Evolutionary conservation across 2,113 vertebrate genomes (phyloP), one percentile per base, ranked within the genome.

Genomic region (Thymallus thymallus): DNA sequence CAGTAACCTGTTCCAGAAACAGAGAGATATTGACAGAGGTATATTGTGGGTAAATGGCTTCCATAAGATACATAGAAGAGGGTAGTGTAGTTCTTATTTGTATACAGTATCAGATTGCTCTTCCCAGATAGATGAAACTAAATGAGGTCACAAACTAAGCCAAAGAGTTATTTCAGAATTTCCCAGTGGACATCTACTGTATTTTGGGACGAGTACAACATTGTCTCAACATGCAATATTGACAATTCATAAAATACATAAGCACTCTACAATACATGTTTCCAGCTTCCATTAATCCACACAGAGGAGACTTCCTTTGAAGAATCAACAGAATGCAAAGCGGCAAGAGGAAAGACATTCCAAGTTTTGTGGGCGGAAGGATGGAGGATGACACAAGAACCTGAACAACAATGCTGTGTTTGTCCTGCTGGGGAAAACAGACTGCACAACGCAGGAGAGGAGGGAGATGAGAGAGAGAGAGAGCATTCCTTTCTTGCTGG

Each of bases 1-100:
- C 96, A 22, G 97, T 97, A 72, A 96, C 94, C 98, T 99, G 61
- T 77, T 72, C 75, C 62, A 69, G 75, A 82, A 72, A 62, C 72
- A 66, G 63, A 80, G 68, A 70, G 0, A 6, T 4, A 35, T 26
- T 30, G 5, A 81, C 72, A 77, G 35, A 41, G 35, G 73, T 76
- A 60, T 61, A 73, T 76, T 14, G 48, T 83, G 76, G 55, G 60
- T 20, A n/a, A 51, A 16, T 51, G 48, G 3, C 48, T 16, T 51
- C 18, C 48, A 51, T 18, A 1, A 32, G 30, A 66, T 13, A 66
- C 18, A 71, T 55, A n/a, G 71, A 48, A 46, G 24, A 74, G 67
- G 73, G 32, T 35, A 61, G 65, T 55, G 74, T 71, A 51, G 4
- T 41, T 3, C 35, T 41, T 26, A 26, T 26, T 26, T 41, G 35